A percentile compares a stretch with the other conserved stretches of the same genome.
These are phyloP conservation scores for Solenopsis invicta DNA, from an alignment of 1,140 invertebrate species.

Conservation along the genomic window DNA sequence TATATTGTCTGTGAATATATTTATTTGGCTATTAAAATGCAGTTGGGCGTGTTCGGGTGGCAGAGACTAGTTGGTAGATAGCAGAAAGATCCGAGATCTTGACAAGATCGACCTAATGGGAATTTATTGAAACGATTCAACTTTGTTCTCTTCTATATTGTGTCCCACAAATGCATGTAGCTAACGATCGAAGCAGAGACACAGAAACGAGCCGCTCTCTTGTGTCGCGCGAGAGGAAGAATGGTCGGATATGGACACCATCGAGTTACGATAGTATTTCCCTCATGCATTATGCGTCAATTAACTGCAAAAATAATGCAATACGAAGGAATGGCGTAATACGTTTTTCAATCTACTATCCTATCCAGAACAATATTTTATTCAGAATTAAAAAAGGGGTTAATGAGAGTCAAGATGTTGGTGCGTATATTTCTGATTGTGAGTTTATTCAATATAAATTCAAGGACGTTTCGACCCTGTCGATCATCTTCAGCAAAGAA, in stretches of 20 bases:
- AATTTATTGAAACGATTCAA: conserved; percentile 76
- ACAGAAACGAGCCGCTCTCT: conserved; percentile 64
- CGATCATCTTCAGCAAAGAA: too few species aligned
- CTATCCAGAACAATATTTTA: background rate
- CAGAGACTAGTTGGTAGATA: conserved; percentile 69
- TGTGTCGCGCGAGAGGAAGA: conserved; percentile 53
- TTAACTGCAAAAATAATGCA: background rate
- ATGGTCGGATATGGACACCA: conserved; percentile 50
- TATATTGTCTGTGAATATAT: conserved; percentile 19
- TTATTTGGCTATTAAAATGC: conserved; percentile 10
- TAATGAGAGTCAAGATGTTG: too few species aligned
- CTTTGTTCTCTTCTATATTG: conserved; percentile 69
- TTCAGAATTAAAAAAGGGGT: too few species aligned
- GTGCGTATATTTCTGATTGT: too few species aligned
- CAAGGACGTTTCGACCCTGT: too few species aligned
- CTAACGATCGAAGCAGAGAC: conserved; percentile 58
- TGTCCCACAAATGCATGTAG: conserved; percentile 62
- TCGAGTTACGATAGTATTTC: conserved; percentile 35
- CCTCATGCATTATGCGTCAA: background rate
- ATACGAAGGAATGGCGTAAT: background rate
- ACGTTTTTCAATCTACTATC: background rate
- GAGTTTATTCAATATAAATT: too few species aligned
- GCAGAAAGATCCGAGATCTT: conserved; percentile 59
- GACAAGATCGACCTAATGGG: conserved; percentile 74
- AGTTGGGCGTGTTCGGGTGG: conserved; percentile 36